Percentiles rank a stretch among this genome's conserved stretches.
Evolutionary conservation across 2,113 vertebrate species (phyloP).

Genomic region (Cololabis saira): DNA sequence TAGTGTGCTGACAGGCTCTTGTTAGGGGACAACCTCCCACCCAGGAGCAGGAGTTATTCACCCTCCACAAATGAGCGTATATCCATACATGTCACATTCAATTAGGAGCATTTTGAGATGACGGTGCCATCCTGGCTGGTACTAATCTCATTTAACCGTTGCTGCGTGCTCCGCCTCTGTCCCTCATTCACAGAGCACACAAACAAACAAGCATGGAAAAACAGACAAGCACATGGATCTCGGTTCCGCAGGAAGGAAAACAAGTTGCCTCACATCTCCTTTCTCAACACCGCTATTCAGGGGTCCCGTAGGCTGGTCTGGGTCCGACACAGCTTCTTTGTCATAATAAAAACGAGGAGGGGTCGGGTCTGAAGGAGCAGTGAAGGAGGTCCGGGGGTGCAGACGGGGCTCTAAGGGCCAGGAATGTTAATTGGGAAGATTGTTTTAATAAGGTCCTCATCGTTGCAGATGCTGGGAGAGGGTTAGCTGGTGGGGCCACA

Average conservation of each 20-base stretch:
- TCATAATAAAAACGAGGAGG: conserved; percentile 48
- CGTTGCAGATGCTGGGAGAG: conserved; percentile 72
- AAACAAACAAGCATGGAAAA: conserved; percentile 43
- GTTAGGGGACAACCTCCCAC: conserved; percentile 31
- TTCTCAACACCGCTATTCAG: conserved; percentile 23
- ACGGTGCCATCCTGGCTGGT: conserved; percentile 8
- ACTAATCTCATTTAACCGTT: conserved; percentile 33
- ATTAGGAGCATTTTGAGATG: conserved; percentile 35
- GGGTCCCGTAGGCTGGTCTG: conserved; percentile 25
- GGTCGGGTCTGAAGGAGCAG: conserved; percentile 37
- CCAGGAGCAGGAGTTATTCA: conserved; percentile 23
- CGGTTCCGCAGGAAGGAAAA: conserved; percentile 47
- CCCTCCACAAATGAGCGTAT: conserved; percentile 31
- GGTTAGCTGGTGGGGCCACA: conserved; percentile 62
- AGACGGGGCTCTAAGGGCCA: conserved; percentile 61
- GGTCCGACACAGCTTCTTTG: conserved; percentile 64
- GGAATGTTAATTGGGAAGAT: conserved; percentile 84
- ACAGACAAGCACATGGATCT: conserved; percentile 26
- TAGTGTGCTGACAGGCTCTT: conserved; percentile 32
- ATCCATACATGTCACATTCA: conserved; percentile 36
- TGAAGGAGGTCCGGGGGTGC: conserved; percentile 37
- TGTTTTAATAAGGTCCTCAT: conserved; percentile 82
- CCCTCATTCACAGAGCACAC: background rate
- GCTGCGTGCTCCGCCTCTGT: conserved; percentile 9
- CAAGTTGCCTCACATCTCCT: conserved; percentile 54